A percentile compares a stretch with the other conserved stretches of the same genome.
Evolutionary conservation across 2,888 invertebrate genomes (phyloP).

Genomic region (Micoletzkya japonica): DNA sequence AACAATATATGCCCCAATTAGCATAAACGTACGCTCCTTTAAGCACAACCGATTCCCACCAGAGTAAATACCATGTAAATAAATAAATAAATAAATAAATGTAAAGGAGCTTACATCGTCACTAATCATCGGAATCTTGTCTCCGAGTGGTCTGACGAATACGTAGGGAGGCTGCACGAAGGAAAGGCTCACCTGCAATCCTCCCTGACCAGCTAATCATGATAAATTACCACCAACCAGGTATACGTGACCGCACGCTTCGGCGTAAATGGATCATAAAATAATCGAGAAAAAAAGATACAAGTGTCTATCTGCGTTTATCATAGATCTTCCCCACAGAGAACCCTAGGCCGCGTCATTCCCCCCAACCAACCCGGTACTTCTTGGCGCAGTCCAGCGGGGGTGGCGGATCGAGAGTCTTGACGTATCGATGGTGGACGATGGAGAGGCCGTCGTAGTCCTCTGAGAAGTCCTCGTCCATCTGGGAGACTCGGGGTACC

Average conservation of each 20-base stretch:
- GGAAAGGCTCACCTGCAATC: constrained; percentile 16
- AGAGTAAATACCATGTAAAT: too few relatives aligned
- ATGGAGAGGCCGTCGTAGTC: constrained; percentile 13
- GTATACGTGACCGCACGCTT: too few relatives aligned
- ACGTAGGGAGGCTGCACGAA: constrained; percentile 18
- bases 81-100: too few relatives aligned
- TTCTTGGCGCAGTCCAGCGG: constrained; percentile 10
- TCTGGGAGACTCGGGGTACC: too few relatives aligned
- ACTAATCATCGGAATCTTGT: constrained; percentile 20
- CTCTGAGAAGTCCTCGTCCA: constrained; percentile 14
- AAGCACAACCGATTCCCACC: too few relatives aligned
- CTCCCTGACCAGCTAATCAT: too few relatives aligned
- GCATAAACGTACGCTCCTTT: too few relatives aligned
- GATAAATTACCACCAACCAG: too few relatives aligned
- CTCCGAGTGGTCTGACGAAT: constrained; percentile 20
- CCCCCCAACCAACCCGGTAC: background rate
- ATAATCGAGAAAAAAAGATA: background rate
- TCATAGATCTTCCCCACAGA: background rate
- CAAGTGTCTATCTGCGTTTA: background rate
- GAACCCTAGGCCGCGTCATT: background rate
- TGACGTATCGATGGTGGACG: constrained; percentile 12
- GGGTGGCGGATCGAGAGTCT: constrained; percentile 6
- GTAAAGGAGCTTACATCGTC: constrained; percentile 15
- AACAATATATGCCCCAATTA: too few relatives aligned
- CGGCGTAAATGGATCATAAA: background rate